Base-by-base conservation (phyloP, 1,140 invertebrate species). In the Pissodes strobi region DNA sequence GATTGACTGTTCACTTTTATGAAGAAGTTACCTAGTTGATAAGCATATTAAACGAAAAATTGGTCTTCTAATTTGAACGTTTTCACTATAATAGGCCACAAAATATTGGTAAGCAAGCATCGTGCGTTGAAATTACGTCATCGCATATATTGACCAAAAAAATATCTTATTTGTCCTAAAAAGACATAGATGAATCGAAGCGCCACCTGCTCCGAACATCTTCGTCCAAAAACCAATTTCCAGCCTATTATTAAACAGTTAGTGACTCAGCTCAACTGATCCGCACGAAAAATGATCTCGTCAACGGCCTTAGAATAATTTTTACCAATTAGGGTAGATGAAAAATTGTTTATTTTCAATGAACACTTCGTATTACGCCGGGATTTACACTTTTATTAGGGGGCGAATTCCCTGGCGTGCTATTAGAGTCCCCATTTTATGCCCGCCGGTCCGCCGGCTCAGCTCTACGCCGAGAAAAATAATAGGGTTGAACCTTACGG, bases 361-460 rank as follows among this genome's bases (percentile, higher is more conserved):
- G 57, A 51, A 51, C 57, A 60, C 57, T 60, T 60, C 46, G 45
- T 48, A 60, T 60, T 60, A 60, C 46, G 17, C 25, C 9, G 19
- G 57, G 57, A 60, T 60, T 60, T 60, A 51, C 57, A 60, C 57
- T 60, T 60, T 60, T 60, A 60, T 60, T 60, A 41, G 57, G 57
- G 57, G 57, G 57, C 39, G 57, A 60, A 60, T 60, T 60, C 57
- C 57, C 57, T 2, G 27, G 45, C 43, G 57, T 60, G 57, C 57
- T 51, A 60, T 60, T 51, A 60, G 45, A 39, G 57, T 34, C 57
- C 57, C 23, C 37, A 49, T 38, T 49, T 51, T 38, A 48, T 60
- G 43, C 45, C 93, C 27, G 25, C 25, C 25, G 71, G 38, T 57
- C 39, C 53, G 39, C 21, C 19, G 19, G 53, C 53, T 57, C 38